Evolutionary conservation across 2,113 vertebrate genomes (phyloP), one percentile per base, ranked within the genome.

Genomic region (Electrona antarctica): DNA sequence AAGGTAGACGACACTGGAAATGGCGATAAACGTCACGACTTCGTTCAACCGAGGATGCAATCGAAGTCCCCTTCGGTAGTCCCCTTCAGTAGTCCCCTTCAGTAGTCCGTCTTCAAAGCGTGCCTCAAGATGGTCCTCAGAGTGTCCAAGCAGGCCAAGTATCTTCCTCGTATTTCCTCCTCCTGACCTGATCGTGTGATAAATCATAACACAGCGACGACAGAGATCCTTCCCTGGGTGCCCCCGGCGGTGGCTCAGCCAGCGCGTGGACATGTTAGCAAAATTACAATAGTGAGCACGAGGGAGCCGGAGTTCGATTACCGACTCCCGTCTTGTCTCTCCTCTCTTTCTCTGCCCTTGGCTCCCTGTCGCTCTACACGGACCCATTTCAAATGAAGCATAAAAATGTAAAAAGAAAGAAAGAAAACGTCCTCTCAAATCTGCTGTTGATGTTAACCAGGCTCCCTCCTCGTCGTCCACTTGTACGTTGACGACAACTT

Each of bases 11-110:
- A 21, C 8, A n/a, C n/a, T n/a, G 14, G 55, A 28, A 7, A 3
- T 14, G 4, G 55, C 55, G 5, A 41, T 41, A 41, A 41, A 41
- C 33, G 2, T 41, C 5, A 41, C 3, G 55, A 8, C 55, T 57
- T 15, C 1, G 14, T 57, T 57, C 55, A 57, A 64, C 65, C 69
- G 64, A 8, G 21, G 52, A 21, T n/a, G 45, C 51, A 46, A 55
- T 47, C 63, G 59, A 63, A 77, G 10, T 50, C 48, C 48, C 8
- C 48, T 9, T 50, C 7, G 0, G 4, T 7, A 13, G 51, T 13
- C 11, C 1, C 21, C 21, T 21, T 21, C 21, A 21, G n/a, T n/a
- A 77, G 10, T 50, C 48, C 48, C 8, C 48, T 9, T 50, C 7
- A 2, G 4, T 7, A 13, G 51, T 13, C 11, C 41, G 60, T 63